Evolutionary conservation across 2,113 vertebrate genomes (phyloP).

Genomic region (Petrocephalus microphthalmus): DNA sequence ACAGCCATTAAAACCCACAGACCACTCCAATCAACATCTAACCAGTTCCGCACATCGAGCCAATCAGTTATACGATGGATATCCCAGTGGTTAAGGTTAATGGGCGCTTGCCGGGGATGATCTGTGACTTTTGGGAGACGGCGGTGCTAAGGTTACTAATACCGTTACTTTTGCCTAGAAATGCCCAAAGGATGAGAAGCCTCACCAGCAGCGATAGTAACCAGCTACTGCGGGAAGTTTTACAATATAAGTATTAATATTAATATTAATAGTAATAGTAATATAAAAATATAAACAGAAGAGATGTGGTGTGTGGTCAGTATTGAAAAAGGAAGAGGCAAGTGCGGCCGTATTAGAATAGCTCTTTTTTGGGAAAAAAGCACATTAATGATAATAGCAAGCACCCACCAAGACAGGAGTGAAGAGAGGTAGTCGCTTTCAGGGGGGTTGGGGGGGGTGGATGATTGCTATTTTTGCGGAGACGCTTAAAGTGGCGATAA

Average conservation of each 20-base stretch:
- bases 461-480: constrained; percentile 69
- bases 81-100: neutral
- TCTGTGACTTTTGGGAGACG: neutral
- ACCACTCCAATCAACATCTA: constrained; percentile 54
- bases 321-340: constrained; percentile 66
- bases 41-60: constrained; percentile 49
- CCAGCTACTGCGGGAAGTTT: constrained; percentile 1
- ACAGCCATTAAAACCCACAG: constrained; percentile 44
- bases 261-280: too few relatives aligned
- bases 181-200: neutral
- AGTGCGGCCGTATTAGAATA: constrained; percentile 61
- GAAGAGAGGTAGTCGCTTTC: constrained; percentile 44
- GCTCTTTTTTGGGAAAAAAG: constrained; percentile 54
- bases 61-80: neutral
- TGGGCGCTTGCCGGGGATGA: constrained; percentile 5
- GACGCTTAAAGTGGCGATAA: constrained; percentile 65
- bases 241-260: neutral
- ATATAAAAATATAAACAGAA: constrained; percentile 11
- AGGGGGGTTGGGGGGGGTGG: constrained; percentile 40
- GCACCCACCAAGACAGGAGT: constrained; percentile 46
- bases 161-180: neutral
- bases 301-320: constrained; percentile 50
- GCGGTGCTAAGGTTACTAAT: neutral
- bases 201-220: neutral
- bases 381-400: constrained; percentile 70